Percentiles rank a stretch among this genome's conserved stretches.
Evolutionary conservation across 1,140 invertebrate species (phyloP).

Genomic region (Heterodera schachtii): DNA sequence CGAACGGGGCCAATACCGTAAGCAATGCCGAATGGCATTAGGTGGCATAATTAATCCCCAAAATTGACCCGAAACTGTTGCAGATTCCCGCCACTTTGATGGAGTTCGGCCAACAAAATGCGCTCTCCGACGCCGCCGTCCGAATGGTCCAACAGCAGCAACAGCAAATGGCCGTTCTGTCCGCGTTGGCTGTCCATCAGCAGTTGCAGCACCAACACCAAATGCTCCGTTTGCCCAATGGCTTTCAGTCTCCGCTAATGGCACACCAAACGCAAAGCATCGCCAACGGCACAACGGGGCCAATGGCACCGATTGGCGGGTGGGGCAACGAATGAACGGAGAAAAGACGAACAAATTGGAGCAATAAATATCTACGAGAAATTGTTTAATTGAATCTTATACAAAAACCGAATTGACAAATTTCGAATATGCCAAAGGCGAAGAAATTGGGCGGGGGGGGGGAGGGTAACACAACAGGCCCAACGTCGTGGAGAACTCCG

Average conservation of each 20-base stretch:
- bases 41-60: neutral
- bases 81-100: neutral
- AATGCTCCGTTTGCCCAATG: constrained; percentile 8
- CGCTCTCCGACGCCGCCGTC: neutral
- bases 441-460: neutral
- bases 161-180: constrained; percentile 17
- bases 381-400: neutral
- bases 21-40: neutral
- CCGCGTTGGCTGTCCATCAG: constrained; percentile 6
- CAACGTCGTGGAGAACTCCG: too few relatives aligned
- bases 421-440: neutral
- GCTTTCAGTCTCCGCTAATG: neutral
- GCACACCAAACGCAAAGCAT: neutral
- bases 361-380: neutral
- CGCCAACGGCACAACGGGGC: neutral
- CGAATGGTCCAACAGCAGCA: constrained; percentile 17
- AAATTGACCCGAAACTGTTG: neutral
- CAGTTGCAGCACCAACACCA: constrained; percentile 25
- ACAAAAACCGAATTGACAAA: neutral
- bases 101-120: constrained; percentile 14
- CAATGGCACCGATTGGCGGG: neutral
- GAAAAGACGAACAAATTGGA: neutral
- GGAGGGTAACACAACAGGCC: too few relatives aligned
- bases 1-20: neutral
- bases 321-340: constrained; percentile 9